Conservation (phyloP, 2,113 vertebrate genomes). For the Odocoileus virginianus region DNA sequence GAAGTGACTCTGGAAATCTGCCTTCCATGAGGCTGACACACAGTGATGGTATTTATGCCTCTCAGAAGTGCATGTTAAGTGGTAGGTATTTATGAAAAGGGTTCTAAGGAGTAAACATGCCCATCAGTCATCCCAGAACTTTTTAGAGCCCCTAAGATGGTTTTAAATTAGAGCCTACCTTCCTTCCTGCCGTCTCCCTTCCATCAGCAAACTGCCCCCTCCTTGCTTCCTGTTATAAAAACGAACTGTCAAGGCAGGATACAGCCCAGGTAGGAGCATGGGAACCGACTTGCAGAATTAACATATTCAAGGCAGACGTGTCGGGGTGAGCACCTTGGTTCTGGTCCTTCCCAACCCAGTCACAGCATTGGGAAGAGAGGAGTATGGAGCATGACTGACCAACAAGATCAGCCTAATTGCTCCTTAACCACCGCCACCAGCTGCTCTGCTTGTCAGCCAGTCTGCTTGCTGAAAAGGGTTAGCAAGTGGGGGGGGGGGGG, state of each 20-base stretch:
- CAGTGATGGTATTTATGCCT: neutral
- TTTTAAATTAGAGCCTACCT: constrained; percentile 57
- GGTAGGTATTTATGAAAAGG: constrained; percentile 47
- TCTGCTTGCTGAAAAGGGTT: neutral
- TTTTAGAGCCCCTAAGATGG: constrained; percentile 45
- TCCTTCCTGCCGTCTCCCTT: neutral
- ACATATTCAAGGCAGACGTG: neutral
- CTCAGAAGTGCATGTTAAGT: constrained; percentile 45
- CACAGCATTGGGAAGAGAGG: neutral
- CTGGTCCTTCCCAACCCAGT: neutral
- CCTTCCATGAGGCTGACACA: neutral
- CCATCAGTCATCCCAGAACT: constrained; percentile 40
- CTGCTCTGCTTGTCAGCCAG: neutral
- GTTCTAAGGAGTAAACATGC: constrained; percentile 34
- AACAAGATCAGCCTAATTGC: neutral
- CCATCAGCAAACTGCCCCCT: neutral
- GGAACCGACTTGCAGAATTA: neutral
- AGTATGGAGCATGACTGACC: neutral
- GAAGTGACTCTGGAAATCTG: constrained; percentile 32
- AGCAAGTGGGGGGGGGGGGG: neutral
- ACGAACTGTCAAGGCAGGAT: neutral
- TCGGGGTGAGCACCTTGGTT: neutral
- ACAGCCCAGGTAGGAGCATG: neutral
- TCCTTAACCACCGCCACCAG: neutral
- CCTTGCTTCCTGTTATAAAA: neutral